These are phyloP conservation scores for Manduca sexta DNA, from an alignment of 1,140 invertebrate genomes.

Conservation along the genomic window DNA sequence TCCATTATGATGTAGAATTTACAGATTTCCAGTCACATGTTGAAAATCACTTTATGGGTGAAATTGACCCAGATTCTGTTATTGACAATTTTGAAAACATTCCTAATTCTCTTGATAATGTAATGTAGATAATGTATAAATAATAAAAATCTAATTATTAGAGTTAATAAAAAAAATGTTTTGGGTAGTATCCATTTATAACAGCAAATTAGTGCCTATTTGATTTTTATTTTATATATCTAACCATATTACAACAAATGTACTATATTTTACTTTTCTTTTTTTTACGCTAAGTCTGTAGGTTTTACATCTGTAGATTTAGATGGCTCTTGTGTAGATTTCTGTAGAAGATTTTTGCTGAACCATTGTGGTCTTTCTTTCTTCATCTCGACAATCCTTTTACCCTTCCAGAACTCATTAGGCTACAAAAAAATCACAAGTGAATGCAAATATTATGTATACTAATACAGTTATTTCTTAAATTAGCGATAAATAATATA, in stretches of 20 bases:
- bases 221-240: too few species aligned
- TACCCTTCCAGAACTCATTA: conserved; percentile 61
- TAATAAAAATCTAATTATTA: too few species aligned
- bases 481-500: too few species aligned
- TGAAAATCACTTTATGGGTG: conserved; percentile 72
- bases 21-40: conserved; percentile 71
- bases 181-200: too few species aligned
- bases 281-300: conserved; percentile 79
- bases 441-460: too few species aligned
- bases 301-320: conserved; percentile 81
- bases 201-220: too few species aligned
- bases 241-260: too few species aligned
- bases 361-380: conserved; percentile 61
- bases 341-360: conserved; percentile 85
- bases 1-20: conserved; percentile 61
- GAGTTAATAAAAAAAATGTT: too few species aligned
- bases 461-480: too few species aligned
- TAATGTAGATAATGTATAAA: conserved; percentile 10
- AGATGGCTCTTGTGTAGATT: conserved; percentile 79
- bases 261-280: too few species aligned
- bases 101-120: conserved; percentile 52
- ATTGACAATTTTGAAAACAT: conserved; percentile 57
- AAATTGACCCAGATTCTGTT: conserved; percentile 59
- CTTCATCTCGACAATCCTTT: conserved; percentile 65
- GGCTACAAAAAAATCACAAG: conserved; percentile 33